Percentiles rank a stretch among this genome's conserved stretches.
Conservation (phyloP, 2,113 vertebrate genomes). For the Crotophaga sulcirostris region DNA sequence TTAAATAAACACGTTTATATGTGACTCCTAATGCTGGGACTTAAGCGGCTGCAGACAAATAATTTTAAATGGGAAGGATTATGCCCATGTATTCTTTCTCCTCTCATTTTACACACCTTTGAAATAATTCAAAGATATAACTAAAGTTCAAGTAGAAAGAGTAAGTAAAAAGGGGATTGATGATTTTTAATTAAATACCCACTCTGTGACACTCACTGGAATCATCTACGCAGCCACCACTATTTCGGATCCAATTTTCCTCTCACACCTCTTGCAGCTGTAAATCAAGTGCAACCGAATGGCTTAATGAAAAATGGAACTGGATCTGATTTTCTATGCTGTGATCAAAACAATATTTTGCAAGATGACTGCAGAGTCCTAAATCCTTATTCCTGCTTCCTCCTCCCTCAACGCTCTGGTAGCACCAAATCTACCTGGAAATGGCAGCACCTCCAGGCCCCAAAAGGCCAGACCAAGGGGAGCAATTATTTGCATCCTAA, state of each 20-base stretch:
- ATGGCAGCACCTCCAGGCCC: slow-evolving; percentile 23
- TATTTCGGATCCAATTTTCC: neutral
- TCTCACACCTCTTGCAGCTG: neutral
- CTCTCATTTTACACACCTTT: neutral
- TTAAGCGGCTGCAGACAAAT: slow-evolving; percentile 27
- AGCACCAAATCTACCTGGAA: neutral
- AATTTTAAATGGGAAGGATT: slow-evolving; percentile 38
- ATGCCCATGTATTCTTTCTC: neutral
- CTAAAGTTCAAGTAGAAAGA: neutral
- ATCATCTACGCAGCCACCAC: neutral
- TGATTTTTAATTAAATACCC: neutral
- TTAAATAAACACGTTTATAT: slow-evolving; percentile 57
- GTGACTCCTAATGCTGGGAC: neutral
- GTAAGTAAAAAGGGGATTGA: neutral
- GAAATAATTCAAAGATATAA: neutral
- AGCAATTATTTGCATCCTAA: slow-evolving; percentile 64
- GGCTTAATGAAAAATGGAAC: neutral
- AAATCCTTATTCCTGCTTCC: neutral
- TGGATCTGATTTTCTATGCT: neutral
- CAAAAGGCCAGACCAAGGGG: neutral
- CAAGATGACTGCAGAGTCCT: neutral
- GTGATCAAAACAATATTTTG: neutral
- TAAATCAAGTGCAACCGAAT: neutral
- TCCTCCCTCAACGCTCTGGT: neutral
- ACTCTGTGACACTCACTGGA: neutral